Base-by-base conservation (phyloP, 2,113 vertebrate species). In the Sarotherodon lohbergeri region DNA sequence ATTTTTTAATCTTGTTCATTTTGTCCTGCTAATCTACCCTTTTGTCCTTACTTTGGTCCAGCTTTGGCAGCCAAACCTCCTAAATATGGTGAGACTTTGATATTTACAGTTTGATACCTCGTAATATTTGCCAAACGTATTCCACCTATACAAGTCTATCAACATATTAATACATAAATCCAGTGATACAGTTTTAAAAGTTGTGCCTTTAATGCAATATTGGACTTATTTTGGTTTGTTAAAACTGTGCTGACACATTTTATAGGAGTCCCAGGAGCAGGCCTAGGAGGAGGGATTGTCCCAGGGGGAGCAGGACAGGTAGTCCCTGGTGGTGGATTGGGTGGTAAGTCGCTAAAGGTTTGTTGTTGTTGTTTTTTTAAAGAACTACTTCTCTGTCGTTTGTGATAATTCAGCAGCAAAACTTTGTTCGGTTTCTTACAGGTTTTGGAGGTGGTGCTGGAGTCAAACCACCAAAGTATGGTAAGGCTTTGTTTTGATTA, bases 41-140 rank as follows among this genome's bases (percentile, higher is more conserved):
- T 80, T 41, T 63, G 5, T 54, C 13, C 3, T 54, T 84, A 17
- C 87, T 85, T 17, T 89, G 34, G 59, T 88, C 22, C 86, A 95
- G 94, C 93, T 52, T 73, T 93, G 54, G 86, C 85, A 2, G 79
- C 68, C 68, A 90, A 92, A 86, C 91, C 94, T 85, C 91, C 93
- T 68, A 91, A 93, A 86, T 94, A 93, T 56, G 93, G 92, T 95
- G 59, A 93, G 94, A 82, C 9, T 88, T 17, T n/a, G 39, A 81
- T 73, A 5, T 71, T 76, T 82, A 52, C 11, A 8, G 17, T 61
- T 27, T 71, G 9, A 22, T 5, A 50, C 10, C 16, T 71, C 17
- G 10, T 12, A 39, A 80, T 71, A 17, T 73, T 27, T 24, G 46
- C 73, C 13, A 41, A 29, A 52, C 3, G 4, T 16, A 29, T 57